Evolutionary conservation across 2,113 vertebrate species (phyloP).

Genomic region (Empidonax alnorum): DNA sequence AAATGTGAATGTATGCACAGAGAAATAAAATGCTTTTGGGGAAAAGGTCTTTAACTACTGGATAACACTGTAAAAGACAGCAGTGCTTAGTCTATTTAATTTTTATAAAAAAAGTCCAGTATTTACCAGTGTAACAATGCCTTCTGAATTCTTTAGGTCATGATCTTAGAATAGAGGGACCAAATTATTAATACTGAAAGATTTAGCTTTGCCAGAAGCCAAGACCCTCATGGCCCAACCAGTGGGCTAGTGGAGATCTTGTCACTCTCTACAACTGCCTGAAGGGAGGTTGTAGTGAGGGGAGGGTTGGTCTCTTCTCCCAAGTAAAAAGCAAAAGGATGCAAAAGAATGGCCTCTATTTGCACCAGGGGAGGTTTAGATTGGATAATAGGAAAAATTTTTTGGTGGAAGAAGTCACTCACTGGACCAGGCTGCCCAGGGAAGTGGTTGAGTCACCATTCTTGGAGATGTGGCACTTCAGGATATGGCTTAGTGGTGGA

Average conservation of each 20-base stretch:
- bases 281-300: neutral
- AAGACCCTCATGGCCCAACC: neutral
- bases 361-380: neutral
- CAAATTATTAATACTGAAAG: neutral
- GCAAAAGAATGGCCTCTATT: neutral
- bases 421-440: neutral
- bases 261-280: neutral
- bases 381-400: neutral
- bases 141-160: neutral
- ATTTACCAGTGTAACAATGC: neutral
- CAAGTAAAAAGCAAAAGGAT: neutral
- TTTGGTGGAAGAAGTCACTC: neutral
- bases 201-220: neutral
- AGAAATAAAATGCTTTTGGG: neutral
- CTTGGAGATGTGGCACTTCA: neutral
- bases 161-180: neutral
- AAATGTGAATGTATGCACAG: neutral
- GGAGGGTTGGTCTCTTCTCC: neutral
- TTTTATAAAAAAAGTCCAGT: neutral
- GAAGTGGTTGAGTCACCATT: neutral
- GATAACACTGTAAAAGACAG: neutral
- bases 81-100: neutral
- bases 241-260: neutral
- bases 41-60: accelerated
- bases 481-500: neutral